These are phyloP conservation scores for Porphyrio hochstetteri DNA, from an alignment of 2,113 vertebrate genomes.

Conservation along the genomic window DNA sequence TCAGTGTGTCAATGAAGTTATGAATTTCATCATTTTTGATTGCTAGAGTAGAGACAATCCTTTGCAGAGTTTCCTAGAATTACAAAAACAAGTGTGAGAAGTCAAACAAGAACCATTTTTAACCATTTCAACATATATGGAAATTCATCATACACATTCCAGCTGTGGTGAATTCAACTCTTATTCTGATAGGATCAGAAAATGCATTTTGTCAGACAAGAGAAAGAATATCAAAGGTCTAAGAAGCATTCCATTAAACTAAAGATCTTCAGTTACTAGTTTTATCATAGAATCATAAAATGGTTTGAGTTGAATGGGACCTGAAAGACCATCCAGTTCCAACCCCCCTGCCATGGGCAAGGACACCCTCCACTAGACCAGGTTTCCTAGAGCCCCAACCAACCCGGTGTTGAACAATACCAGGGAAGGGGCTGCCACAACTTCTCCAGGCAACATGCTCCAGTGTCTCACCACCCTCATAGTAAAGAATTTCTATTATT, in stretches of 20 bases:
- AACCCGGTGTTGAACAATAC: too few species aligned
- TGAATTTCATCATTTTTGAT: conserved; percentile 94
- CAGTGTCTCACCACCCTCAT: too few species aligned
- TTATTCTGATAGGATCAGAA: not conserved
- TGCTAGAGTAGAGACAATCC: conserved; percentile 89
- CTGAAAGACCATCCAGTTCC: too few species aligned
- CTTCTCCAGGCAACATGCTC: too few species aligned
- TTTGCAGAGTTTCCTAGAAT: conserved; percentile 88
- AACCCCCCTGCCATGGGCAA: too few species aligned
- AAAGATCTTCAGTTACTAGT: not conserved
- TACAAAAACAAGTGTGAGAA: not conserved
- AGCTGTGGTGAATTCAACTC: not conserved
- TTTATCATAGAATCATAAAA: too few species aligned
- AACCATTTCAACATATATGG: not conserved
- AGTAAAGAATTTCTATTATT: too few species aligned
- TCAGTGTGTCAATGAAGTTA: conserved; percentile 87
- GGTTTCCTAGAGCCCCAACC: too few species aligned
- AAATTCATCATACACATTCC: not conserved
- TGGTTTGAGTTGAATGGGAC: too few species aligned
- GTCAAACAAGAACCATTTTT: not conserved
- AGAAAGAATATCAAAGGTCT: not conserved
- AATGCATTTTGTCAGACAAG: not conserved
- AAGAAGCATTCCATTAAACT: not conserved
- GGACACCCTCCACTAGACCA: too few species aligned
- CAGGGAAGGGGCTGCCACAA: too few species aligned